Conservation (phyloP, 2,113 vertebrate genomes). For the Chlamydotis undulata region DNA sequence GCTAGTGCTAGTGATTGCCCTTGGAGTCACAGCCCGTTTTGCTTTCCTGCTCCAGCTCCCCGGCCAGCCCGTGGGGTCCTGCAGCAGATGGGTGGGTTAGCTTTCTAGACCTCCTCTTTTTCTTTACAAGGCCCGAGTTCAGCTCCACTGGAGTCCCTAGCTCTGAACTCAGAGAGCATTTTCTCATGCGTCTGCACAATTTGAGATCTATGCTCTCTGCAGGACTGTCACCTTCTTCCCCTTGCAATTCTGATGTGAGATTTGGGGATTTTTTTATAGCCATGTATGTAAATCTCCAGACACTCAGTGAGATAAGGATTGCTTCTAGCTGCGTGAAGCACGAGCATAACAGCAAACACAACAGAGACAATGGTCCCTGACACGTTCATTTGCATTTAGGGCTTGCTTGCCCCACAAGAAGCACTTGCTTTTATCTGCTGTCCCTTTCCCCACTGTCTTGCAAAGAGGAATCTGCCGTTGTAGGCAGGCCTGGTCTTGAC, state of each 20-base stretch:
- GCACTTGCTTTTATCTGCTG: neutral
- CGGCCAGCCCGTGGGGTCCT: neutral
- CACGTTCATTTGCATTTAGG: rapidly evolving
- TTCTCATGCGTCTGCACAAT: neutral
- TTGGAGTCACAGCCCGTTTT: rapidly evolving
- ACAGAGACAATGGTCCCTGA: neutral
- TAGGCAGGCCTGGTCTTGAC: conserved; percentile 19
- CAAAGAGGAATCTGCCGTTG: neutral
- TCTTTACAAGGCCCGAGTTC: neutral
- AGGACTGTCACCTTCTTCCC: neutral
- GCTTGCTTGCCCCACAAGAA: neutral
- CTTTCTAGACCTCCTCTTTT: neutral
- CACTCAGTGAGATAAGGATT: neutral
- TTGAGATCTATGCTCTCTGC: rapidly evolving
- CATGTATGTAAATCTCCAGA: neutral
- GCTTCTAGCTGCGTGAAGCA: neutral
- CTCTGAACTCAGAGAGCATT: neutral
- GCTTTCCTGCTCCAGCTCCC: neutral
- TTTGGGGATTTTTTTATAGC: neutral
- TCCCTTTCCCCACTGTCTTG: neutral
- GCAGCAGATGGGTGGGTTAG: neutral
- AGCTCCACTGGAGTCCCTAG: neutral
- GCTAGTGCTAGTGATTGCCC: neutral
- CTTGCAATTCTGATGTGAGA: neutral
- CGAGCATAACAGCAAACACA: neutral